A percentile compares a stretch with the other conserved stretches of the same genome.
Evolutionary conservation across 2,113 vertebrate species (phyloP).

Genomic region (Urocitellus parryii): DNA sequence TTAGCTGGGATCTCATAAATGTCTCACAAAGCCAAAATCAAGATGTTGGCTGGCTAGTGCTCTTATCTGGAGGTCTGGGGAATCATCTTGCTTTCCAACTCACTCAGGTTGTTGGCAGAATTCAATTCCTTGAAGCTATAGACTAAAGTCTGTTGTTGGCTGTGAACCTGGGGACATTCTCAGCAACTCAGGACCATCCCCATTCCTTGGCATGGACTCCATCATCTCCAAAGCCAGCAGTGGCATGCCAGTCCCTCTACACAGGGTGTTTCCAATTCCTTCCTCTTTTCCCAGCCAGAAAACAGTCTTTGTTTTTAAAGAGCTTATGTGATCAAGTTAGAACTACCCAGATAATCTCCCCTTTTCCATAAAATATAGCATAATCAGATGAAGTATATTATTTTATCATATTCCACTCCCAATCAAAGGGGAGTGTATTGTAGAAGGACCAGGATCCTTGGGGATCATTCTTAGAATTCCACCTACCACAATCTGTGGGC

Average conservation of each 20-base stretch:
- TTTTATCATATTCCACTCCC: neutral
- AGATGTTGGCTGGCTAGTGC: neutral
- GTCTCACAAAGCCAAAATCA: neutral
- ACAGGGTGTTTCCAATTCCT: neutral
- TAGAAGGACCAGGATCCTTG: neutral
- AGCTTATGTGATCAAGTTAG: neutral
- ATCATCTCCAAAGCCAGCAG: neutral
- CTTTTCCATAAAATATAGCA: neutral
- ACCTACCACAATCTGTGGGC: neutral
- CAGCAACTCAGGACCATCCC: neutral
- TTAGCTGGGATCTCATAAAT: neutral
- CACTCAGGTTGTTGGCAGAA: neutral
- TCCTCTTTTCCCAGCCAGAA: neutral
- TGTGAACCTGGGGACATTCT: neutral
- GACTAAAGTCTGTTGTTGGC: neutral
- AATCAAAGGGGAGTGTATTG: neutral
- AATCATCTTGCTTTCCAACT: neutral
- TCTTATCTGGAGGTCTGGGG: neutral
- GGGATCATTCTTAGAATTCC: neutral
- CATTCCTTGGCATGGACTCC: neutral
- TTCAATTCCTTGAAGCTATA: neutral
- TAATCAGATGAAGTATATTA: neutral
- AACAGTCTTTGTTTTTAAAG: conserved; percentile 7
- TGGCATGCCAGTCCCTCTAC: neutral
- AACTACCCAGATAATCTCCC: neutral